Evolutionary conservation across 2,888 invertebrate genomes (phyloP), one percentile per base, ranked within the genome.

Genomic region (Leptopilina myrica): DNA sequence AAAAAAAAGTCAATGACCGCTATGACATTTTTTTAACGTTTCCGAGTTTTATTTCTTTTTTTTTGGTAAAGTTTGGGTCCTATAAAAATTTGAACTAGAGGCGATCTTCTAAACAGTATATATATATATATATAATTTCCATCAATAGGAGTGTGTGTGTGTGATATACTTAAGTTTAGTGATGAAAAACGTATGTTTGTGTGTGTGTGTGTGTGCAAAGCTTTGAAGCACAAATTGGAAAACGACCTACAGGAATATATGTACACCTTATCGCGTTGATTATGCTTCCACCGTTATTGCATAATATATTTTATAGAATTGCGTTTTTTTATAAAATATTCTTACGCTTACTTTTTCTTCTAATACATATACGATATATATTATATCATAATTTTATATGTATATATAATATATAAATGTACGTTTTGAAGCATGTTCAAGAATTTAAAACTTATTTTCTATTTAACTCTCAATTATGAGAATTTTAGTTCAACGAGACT

Each of bases 311-410:
- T 49, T 59, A 77, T 78, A 76, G 40, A 67, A 79, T 46, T 84
- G 84, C 80, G 76, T 66, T 83, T 43, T 43, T 43, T 87, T 84
- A 87, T 56, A 86, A 88, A 88, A 86, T 82, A 81, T 66, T 64
- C 79, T 84, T 85, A 87, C 81, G 80, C 83, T 82, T 11, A 87
- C 85, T 77, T 64, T 65, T 82, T 75, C 26, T 49, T 49, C 12
- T 49, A 12, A 49, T 49, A 59, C 43, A 76, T 79, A 46, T 76
- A 69, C 33, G 66, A 73, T 56, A 73, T 73, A 73, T 56, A 73
- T 73, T 56, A 73, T 73, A 73, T 33, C 69, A 59, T 73, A 56
- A 33, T 9, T 73, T 53, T 73, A 56, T 56, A 69, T 66, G 62
- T 81, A 85, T 67, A 67, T 49, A 67, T 59, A 76, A 62, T 79